These are phyloP conservation scores for Boulengeromyrus knoepffleri DNA, from an alignment of 2,113 vertebrate genomes.

Conservation along the genomic window DNA sequence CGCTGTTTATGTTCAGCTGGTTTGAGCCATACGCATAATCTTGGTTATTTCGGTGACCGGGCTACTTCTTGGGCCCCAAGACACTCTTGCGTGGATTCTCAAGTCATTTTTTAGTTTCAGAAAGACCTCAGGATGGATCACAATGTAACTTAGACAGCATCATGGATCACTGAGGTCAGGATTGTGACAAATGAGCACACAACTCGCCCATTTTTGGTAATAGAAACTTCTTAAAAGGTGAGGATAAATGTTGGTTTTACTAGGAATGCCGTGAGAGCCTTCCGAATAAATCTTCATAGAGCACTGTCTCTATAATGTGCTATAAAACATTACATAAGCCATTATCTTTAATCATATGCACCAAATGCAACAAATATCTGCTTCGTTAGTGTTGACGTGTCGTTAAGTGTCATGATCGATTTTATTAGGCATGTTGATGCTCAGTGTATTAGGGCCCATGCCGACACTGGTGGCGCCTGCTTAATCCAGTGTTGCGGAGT, in stretches of 20 bases:
- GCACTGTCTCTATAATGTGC: neutral
- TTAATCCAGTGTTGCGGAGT: neutral
- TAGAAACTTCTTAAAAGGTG: neutral
- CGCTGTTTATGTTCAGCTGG: neutral
- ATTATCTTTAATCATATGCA: neutral
- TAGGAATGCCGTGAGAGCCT: neutral
- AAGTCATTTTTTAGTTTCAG: neutral
- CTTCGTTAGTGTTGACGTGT: neutral
- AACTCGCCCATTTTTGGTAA: neutral
- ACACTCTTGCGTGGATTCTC: neutral
- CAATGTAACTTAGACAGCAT: neutral
- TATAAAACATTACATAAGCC: neutral
- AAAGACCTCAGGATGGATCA: neutral
- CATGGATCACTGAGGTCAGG: neutral
- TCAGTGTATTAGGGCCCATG: neutral
- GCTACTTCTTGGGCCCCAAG: neutral
- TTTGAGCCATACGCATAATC: neutral
- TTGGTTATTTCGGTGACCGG: neutral
- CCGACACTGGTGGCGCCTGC: neutral
- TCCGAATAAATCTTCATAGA: neutral
- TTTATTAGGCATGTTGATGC: neutral
- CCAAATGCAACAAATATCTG: neutral
- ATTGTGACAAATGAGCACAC: neutral
- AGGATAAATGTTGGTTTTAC: neutral
- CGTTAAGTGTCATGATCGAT: neutral